Evolutionary conservation across 2,888 invertebrate species (phyloP).

Genomic region (Fragum whitleyi): DNA sequence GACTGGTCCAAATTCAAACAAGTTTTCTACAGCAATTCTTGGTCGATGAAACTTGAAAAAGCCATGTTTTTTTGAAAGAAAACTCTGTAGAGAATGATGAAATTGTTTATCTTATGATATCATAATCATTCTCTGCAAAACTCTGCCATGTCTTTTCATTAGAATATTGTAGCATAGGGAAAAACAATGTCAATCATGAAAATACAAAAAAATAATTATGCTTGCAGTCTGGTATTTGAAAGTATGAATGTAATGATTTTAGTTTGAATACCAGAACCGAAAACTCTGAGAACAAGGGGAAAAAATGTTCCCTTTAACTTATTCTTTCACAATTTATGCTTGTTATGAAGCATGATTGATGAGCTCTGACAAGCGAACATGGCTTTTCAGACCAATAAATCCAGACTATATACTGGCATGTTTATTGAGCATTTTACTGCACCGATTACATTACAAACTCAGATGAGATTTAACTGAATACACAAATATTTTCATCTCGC

Average conservation of each 20-base stretch:
- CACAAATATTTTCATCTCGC: no score
- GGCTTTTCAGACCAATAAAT: conserved; percentile 9
- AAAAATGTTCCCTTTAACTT: no score
- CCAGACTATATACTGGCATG: background rate
- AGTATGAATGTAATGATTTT: no score
- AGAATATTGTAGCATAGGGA: no score
- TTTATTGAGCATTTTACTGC: background rate
- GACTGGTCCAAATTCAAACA: background rate
- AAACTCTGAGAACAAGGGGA: no score
- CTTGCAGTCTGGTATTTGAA: no score
- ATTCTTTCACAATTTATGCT: background rate
- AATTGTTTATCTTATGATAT: no score
- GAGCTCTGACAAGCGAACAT: background rate
- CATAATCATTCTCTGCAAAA: no score
- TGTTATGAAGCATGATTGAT: background rate
- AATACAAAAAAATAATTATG: no score
- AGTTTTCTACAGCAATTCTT: background rate
- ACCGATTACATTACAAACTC: background rate
- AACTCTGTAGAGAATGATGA: background rate
- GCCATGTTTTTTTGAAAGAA: background rate
- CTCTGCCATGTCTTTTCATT: background rate
- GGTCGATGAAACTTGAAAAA: background rate
- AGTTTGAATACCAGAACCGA: no score
- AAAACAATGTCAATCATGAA: no score
- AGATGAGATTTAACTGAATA: no score